Evolutionary conservation across 2,113 vertebrate genomes (phyloP).

Genomic region (Coracopsis vasa): DNA sequence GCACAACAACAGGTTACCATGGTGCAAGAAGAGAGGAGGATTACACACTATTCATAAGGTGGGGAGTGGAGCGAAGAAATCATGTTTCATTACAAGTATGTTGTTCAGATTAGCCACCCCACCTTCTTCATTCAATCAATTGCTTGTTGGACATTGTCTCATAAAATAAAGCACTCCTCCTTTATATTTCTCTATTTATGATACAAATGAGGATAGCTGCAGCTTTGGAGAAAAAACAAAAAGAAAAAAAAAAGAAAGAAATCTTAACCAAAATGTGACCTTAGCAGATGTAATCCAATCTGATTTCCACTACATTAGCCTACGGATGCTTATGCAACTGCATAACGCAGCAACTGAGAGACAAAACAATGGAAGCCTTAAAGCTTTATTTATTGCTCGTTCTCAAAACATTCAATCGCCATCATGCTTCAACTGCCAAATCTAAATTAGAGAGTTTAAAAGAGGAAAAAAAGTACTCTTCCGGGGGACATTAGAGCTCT

Average conservation of each 20-base stretch:
- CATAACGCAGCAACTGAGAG: slow-evolving; percentile 61
- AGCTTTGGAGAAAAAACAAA: not conserved
- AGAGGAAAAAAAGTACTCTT: slow-evolving; percentile 54
- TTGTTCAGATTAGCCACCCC: slow-evolving; percentile 4
- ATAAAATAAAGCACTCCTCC: slow-evolving; percentile 25
- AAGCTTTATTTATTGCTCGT: slow-evolving; percentile 72
- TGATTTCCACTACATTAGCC: slow-evolving; percentile 52
- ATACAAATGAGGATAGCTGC: slow-evolving; percentile 49
- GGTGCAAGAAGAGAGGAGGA: not conserved
- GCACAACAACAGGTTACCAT: not conserved
- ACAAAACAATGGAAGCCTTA: slow-evolving; percentile 70
- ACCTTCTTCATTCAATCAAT: slow-evolving; percentile 14
- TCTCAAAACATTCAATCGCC: slow-evolving; percentile 71
- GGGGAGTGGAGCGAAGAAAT: not conserved
- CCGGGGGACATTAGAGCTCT: slow-evolving; percentile 69
- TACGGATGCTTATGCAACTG: slow-evolving; percentile 61
- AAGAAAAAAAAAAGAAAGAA: not conserved
- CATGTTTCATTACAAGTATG: not conserved
- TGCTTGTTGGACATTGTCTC: slow-evolving; percentile 3
- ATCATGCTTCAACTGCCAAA: slow-evolving; percentile 69
- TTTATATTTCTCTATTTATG: slow-evolving; percentile 33
- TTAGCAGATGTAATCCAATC: slow-evolving; percentile 61
- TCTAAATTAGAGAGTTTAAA: slow-evolving; percentile 65
- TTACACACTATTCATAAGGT: not conserved
- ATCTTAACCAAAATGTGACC: slow-evolving; percentile 55